phyloP scores from a whole-genome alignment of 2,113 vertebrate species.

The Cephalopholis sonnerati region DNA sequence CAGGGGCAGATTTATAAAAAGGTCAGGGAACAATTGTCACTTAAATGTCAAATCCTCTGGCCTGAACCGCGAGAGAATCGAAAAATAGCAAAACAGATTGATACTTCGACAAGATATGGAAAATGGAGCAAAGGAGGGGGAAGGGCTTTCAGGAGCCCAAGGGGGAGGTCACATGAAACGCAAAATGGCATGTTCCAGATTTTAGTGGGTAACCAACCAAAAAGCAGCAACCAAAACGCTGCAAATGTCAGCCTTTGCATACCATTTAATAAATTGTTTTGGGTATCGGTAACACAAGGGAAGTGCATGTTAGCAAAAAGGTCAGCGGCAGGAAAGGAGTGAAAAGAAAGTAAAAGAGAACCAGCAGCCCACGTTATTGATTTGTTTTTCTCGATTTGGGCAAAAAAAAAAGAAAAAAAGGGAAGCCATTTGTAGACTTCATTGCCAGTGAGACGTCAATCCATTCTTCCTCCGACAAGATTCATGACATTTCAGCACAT shows the following conservation, averaged over 20 bases:
- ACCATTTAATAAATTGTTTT: slow-evolving; percentile 67
- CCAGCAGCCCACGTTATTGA: slow-evolving; percentile 71
- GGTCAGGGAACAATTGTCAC: slow-evolving; percentile 81
- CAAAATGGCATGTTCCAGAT: slow-evolving; percentile 62
- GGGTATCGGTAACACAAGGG: slow-evolving; percentile 55
- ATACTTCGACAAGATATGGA: slow-evolving; percentile 54
- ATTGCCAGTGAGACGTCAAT: slow-evolving; percentile 73
- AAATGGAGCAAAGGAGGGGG: slow-evolving; percentile 2
- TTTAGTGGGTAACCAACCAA: slow-evolving; percentile 56
- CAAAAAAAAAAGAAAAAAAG: slow-evolving; percentile 25
- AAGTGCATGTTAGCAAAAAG: slow-evolving; percentile 72
- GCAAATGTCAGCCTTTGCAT: slow-evolving; percentile 81
- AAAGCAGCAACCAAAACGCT: slow-evolving; percentile 43
- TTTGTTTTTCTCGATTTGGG: slow-evolving; percentile 72
- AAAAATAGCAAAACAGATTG: slow-evolving; percentile 68
- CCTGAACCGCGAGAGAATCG: slow-evolving; percentile 61
- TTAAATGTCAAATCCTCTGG: slow-evolving; percentile 82
- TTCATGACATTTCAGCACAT: slow-evolving; percentile 75
- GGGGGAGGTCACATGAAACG: slow-evolving; percentile 57
- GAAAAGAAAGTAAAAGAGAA: slow-evolving; percentile 60
- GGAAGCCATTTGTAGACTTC: slow-evolving; percentile 75
- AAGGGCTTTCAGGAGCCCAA: slow-evolving; percentile 12
- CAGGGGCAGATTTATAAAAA: slow-evolving; percentile 74
- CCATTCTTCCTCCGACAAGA: slow-evolving; percentile 70
- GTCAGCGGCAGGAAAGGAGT: slow-evolving; percentile 64